phyloP scores from a whole-genome alignment of 2,888 invertebrate genomes.

The Acanthosepion pharaonis region DNA sequence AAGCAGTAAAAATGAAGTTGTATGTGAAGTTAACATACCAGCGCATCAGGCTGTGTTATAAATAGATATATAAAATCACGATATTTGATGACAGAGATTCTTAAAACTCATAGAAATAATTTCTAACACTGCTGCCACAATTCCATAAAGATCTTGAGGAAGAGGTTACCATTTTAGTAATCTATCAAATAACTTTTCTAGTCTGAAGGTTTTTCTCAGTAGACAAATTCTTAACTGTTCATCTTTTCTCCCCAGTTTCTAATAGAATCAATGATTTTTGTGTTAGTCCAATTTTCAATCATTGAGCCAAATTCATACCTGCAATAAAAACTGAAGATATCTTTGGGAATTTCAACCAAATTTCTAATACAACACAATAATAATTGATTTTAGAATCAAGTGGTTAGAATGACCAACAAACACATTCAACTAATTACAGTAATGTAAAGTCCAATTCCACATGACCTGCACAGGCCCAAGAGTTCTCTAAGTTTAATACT shows the following conservation, averaged over 20 bases:
- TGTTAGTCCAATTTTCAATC: neutral
- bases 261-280: neutral
- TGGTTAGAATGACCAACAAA: neutral
- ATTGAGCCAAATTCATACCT: neutral
- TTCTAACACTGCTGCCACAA: neutral
- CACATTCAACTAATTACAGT: neutral
- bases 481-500: neutral
- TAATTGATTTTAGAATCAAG: neutral
- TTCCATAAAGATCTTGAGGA: neutral
- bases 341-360: conserved; percentile 18
- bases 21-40: no score
- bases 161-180: neutral
- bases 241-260: neutral
- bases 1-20: no score
- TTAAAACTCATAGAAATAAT: neutral
- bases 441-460: neutral
- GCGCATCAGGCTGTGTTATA: no score
- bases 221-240: neutral
- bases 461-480: neutral
- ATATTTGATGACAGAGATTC: neutral
- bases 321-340: neutral
- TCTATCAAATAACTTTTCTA: neutral
- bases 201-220: neutral
- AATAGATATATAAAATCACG: no score
- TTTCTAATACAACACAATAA: neutral